Percentiles rank a stretch among this genome's conserved stretches.
Evolutionary conservation across 2,888 invertebrate genomes (phyloP).

Genomic region (Archips crataeganus): DNA sequence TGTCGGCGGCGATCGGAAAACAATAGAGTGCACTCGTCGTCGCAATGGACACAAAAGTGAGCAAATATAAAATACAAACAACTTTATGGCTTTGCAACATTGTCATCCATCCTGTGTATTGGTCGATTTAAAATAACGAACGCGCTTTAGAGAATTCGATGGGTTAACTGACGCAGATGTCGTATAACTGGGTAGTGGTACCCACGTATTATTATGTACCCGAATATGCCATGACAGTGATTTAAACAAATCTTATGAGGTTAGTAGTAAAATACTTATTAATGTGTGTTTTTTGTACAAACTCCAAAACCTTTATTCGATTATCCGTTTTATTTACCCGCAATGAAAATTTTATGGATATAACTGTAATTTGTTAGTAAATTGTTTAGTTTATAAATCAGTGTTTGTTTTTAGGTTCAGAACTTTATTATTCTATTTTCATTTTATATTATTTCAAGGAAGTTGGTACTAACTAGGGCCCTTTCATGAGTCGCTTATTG

Average conservation of each 20-base stretch:
- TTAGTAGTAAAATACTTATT: no score
- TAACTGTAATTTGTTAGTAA: no score
- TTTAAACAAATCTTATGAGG: no score
- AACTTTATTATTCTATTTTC: no score
- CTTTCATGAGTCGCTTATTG: constrained; percentile 34
- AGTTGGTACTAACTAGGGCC: background rate
- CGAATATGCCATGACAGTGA: no score
- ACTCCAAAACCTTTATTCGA: no score
- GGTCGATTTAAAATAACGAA: constrained; percentile 40
- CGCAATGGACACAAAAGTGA: constrained; percentile 57
- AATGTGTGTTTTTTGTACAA: no score
- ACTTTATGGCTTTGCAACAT: constrained; percentile 58
- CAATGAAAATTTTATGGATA: no score
- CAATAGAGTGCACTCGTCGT: constrained; percentile 71
- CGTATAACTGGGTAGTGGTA: background rate
- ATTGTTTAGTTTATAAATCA: background rate
- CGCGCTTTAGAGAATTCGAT: constrained; percentile 29
- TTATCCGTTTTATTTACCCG: no score
- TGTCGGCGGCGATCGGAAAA: constrained; percentile 67
- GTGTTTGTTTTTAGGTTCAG: background rate
- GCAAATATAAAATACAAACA: constrained; percentile 58
- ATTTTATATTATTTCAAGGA: background rate
- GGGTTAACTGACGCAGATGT: constrained; percentile 10
- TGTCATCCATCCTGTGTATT: constrained; percentile 47
- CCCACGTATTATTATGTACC: no score